A percentile compares a stretch with the other conserved stretches of the same genome.
These are phyloP conservation scores for Cervus canadensis DNA, from an alignment of 2,113 vertebrate species.

Conservation along the genomic window DNA sequence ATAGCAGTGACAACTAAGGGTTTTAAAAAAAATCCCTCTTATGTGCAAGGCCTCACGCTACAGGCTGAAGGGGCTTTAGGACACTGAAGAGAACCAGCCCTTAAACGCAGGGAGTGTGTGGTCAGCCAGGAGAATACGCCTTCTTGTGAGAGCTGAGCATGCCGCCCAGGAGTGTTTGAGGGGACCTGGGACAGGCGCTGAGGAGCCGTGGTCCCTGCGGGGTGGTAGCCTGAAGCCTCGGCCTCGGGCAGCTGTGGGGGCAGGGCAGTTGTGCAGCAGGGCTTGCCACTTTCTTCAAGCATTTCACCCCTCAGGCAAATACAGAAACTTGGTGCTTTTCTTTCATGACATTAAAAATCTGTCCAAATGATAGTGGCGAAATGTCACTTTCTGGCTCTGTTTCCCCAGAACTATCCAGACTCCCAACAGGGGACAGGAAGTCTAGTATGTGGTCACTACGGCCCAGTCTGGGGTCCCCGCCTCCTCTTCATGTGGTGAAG, in stretches of 20 bases:
- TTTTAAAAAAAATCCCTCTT: not conserved
- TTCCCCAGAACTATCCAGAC: not conserved
- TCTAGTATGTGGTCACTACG: fast-evolving
- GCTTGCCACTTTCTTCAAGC: not conserved
- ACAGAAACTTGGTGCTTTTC: not conserved
- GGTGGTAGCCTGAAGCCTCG: not conserved
- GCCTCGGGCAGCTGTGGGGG: fast-evolving
- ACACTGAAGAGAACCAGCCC: not conserved
- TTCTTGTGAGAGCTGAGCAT: not conserved
- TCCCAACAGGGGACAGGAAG: not conserved
- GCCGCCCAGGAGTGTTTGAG: too few relatives aligned
- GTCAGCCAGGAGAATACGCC: not conserved
- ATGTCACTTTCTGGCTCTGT: not conserved
- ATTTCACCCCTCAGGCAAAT: not conserved
- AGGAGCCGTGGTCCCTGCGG: not conserved
- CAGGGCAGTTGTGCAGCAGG: not conserved
- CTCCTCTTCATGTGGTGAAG: fast-evolving
- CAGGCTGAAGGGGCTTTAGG: not conserved
- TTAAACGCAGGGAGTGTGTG: not conserved
- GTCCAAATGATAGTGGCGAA: not conserved
- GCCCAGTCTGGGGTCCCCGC: too few relatives aligned
- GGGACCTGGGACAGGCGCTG: fast-evolving
- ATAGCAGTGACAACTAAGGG: not conserved
- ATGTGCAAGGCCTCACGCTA: not conserved
- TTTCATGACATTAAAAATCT: not conserved